Evolutionary conservation across 2,797 vertebrate genomes (phyloP).

Genomic region (Alectoris magna): DNA sequence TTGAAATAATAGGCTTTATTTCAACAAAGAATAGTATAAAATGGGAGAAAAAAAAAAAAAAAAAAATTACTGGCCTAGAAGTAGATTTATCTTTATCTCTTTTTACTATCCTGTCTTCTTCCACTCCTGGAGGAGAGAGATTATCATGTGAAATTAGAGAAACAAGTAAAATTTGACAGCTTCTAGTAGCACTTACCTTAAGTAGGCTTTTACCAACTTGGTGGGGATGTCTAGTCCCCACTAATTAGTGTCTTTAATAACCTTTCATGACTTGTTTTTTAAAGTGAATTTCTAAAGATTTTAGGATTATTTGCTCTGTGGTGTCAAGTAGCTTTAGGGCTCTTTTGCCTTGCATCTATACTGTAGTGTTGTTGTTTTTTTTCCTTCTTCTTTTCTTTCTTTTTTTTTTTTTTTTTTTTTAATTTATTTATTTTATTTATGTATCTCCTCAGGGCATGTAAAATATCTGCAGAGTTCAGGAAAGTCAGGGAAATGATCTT

Average conservation of each 20-base stretch:
- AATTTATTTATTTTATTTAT: too few species aligned
- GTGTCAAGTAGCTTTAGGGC: not conserved
- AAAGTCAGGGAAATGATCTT: conserved; percentile 52
- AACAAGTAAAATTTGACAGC: not conserved
- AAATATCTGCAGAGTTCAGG: conserved; percentile 35
- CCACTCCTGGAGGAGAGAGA: not conserved
- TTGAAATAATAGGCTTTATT: not conserved
- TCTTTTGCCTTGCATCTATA: not conserved
- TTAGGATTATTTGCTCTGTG: not conserved
- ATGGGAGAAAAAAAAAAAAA: rapidly evolving
- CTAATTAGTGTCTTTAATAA: not conserved
- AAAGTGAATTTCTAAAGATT: conserved; percentile 11
- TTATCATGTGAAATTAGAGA: not conserved
- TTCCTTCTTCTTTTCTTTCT: too few species aligned
- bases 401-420: too few species aligned
- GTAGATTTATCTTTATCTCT: not conserved
- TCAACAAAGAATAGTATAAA: not conserved
- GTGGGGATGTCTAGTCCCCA: not conserved
- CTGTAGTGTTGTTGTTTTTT: not conserved
- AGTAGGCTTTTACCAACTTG: not conserved
- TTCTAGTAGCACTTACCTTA: not conserved
- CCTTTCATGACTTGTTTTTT: not conserved
- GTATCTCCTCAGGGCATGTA: not conserved
- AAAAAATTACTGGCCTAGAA: not conserved
- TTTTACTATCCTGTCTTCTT: not conserved